These are phyloP conservation scores for silkworm (Bombyx mori) DNA, from an alignment of 1,140 invertebrate genomes.

Conservation along the genomic window ASM3026992v2 NC_085130.1:11519501-11520000, in stretches of 20 bases:
- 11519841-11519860: constrained; percentile 60
- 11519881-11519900: constrained; percentile 43
- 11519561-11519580: neutral
- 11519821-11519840: constrained; percentile 44
- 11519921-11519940: constrained; percentile 37
- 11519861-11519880: constrained; percentile 51
- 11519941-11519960: constrained; percentile 46
- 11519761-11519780: constrained; percentile 73
- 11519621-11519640: constrained; percentile 64
- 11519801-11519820: constrained; percentile 54
- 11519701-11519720: constrained; percentile 78
- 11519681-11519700: constrained; percentile 79
- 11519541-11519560: no score
- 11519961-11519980: constrained; percentile 52
- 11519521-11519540: no score
- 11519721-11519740: constrained; percentile 71
- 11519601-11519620: constrained; percentile 52
- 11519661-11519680: constrained; percentile 67
- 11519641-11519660: constrained; percentile 67
- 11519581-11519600: constrained; percentile 27
- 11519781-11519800: constrained; percentile 59
- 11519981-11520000: constrained; percentile 48
- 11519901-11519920: constrained; percentile 61
- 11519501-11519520: no score
- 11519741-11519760: constrained; percentile 45